Base-by-base conservation (phyloP, 1,140 invertebrate species). In the Nebria ingens region DNA sequence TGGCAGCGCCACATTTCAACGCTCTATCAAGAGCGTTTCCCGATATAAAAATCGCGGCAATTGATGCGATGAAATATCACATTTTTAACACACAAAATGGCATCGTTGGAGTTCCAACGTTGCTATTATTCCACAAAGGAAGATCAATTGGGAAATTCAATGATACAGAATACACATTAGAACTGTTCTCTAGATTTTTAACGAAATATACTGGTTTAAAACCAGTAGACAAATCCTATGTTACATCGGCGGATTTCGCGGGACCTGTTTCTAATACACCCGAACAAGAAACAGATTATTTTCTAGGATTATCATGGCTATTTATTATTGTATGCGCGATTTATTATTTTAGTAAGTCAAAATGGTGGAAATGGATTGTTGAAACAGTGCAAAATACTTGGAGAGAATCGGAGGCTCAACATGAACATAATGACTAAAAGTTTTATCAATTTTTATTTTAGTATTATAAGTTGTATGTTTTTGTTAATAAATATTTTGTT, bases 81-180 rank as follows among this genome's bases (percentile, higher is more conserved):
- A 82, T 86, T 49, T 87, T 93, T 23, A 95, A 95, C 72, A 89
- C 91, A 0, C 87, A 92, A 65, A 94, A 92, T 76, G 93, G 93
- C 17, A 89, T 96, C 59, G 85, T 94, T n/a, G 91, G 90, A 17
- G 86, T 97, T 20, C 93, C 93, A 34, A 94, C 92, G 25, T 69
- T 97, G 11, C 81, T 97, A 71, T 76, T 98, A 53, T 92, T 97
- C 64, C 93, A 97, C 67, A 95, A 95, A 74, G 91, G 91, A 0
- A 82, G 89, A 66, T 82, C 90, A 20, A 80, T 91, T 21, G 85
- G 85, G 0, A 89, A 91, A 73, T 94, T 88, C 59, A 94, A 96
- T 74, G 84, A 85, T 17, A 87, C 89, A 11, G 80, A 87, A 51
- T 88, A 91, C 61, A 87, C 81, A 15, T 75, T 93, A 21, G 81